Percentiles rank a stretch among this genome's conserved stretches.
Evolutionary conservation across 2,888 invertebrate species (phyloP).

Genomic region (Pyralis farinalis): DNA sequence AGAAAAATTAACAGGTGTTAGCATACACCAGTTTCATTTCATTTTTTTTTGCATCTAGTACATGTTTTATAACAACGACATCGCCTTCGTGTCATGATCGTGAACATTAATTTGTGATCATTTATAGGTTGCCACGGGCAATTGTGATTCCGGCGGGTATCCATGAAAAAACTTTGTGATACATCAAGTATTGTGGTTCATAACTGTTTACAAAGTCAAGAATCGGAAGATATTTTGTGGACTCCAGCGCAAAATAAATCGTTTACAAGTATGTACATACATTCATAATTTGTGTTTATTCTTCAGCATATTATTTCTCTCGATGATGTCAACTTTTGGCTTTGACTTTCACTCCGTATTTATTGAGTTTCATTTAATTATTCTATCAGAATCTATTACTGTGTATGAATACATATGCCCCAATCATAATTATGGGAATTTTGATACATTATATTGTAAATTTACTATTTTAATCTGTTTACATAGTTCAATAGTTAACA

Average conservation of each 20-base stretch:
- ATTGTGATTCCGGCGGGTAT: slow-evolving; percentile 2
- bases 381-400: not conserved
- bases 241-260: not conserved
- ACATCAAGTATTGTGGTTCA: not conserved
- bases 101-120: not conserved
- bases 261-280: slow-evolving; percentile 1
- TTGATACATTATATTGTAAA: too few species aligned
- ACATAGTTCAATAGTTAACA: not conserved
- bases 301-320: slow-evolving; percentile 2
- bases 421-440: too few species aligned
- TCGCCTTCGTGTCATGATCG: too few species aligned
- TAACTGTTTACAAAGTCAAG: slow-evolving; percentile 2
- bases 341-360: slow-evolving; percentile 3
- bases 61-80: too few species aligned
- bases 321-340: slow-evolving; percentile 8
- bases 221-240: not conserved
- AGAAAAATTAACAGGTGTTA: too few species aligned
- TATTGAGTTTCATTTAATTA: not conserved
- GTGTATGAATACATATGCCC: too few species aligned
- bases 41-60: too few species aligned
- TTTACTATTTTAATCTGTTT: not conserved
- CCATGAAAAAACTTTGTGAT: not conserved
- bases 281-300: not conserved
- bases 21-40: too few species aligned
- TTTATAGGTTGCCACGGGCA: not conserved